Base-by-base conservation (phyloP, 1,140 invertebrate genomes). In the Mycetomoellerius zeteki region DNA sequence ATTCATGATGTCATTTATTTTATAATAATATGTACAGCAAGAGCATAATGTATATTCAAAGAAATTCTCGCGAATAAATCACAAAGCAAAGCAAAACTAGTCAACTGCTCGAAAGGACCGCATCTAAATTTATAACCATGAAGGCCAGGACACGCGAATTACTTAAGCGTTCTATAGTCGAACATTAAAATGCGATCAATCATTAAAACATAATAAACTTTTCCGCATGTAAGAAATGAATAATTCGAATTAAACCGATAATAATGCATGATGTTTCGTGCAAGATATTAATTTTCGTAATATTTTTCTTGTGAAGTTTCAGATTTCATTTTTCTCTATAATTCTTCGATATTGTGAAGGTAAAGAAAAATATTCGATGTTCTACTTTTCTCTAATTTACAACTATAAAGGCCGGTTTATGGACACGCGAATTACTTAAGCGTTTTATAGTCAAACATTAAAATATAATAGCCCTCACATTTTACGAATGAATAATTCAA, bases 1-100 rank as follows among this genome's bases (percentile, higher is more conserved):
- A 84, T 84, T 73, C 80, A 84, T 84, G 80, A 73, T 60, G 69
- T 75, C 52, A 84, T 84, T 60, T 84, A 84, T 84, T 84, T 84
- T 75, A 84, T 75, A 84, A 73, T 82, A 82, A 75, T 75, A 75
- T 37, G 54, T 60, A 27, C 54, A 16, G 37, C 21, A 62, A 60
- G 47, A 75, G 65, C 24, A 16, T 33, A 60, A 14, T n/a, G 37
- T 73, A 62, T 73, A 82, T 47, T 60, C n/a, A 73, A 19, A 47
- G 24, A 75, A 75, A 82, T 16, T 82, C 24, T 75, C 3, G 24
- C 19, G 5, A 50, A 60, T 75, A 62, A 84, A 60, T 75, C n/a
- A 24, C 30, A 82, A 60, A 60, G 16, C 8, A 6, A 30, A 60
- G 19, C 24, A 19, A 75, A 47, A 47, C 37, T 73, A 58, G 33